Evolutionary conservation across 2,888 invertebrate genomes (phyloP).

Genomic region (Euphydryas editha): DNA sequence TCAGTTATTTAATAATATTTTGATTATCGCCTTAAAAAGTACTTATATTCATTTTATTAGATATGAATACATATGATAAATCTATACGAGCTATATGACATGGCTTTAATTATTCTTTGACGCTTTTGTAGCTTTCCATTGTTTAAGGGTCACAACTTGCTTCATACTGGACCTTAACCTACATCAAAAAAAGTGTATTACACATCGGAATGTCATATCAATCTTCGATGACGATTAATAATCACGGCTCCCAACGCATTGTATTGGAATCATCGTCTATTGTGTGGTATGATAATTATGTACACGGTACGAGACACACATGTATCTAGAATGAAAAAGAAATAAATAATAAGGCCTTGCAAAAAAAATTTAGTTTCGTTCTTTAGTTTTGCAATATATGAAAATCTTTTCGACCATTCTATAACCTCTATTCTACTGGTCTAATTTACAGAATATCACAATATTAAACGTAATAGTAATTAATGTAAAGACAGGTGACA

Average conservation of each 20-base stretch:
- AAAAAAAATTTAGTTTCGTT: no score
- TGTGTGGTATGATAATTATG: conserved; percentile 60
- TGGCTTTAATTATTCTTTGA: conserved; percentile 10
- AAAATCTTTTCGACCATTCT: no score
- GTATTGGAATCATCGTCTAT: conserved; percentile 70
- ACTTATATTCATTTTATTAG: no score
- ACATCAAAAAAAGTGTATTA: conserved; percentile 59
- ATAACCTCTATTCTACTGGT: no score
- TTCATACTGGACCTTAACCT: conserved; percentile 63
- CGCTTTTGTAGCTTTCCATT: conserved; percentile 40
- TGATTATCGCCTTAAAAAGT: no score
- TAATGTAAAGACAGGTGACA: no score
- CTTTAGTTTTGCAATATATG: no score
- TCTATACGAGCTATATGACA: not conserved
- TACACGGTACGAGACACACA: conserved; percentile 52
- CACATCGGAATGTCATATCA: conserved; percentile 66
- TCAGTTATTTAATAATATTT: no score
- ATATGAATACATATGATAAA: no score
- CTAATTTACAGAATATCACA: no score
- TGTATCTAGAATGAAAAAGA: conserved; percentile 14
- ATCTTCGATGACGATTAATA: conserved; percentile 72
- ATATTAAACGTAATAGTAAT: no score
- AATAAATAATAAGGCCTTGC: no score
- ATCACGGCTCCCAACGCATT: conserved; percentile 64
- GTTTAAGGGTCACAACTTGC: conserved; percentile 36